phyloP scores from a whole-genome alignment of 2,888 invertebrate genomes.

The Drosophila cracens region DNA sequence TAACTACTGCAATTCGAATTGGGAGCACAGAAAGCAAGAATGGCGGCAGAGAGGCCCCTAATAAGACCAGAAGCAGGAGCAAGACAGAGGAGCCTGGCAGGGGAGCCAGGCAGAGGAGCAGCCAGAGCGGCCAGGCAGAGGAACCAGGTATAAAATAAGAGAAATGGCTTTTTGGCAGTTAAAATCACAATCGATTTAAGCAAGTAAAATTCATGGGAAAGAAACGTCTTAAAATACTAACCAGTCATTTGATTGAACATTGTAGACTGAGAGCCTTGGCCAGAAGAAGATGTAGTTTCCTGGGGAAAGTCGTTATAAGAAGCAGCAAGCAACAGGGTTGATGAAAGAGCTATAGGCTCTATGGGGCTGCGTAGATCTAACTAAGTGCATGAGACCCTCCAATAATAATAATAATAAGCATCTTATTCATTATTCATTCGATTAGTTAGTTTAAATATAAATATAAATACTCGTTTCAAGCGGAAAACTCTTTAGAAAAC shows the following conservation, averaged over 20 bases:
- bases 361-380: not conserved
- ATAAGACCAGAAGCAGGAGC: no score
- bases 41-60: no score
- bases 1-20: not conserved
- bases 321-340: not conserved
- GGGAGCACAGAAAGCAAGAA: no score
- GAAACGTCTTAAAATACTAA: no score
- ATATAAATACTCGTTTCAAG: not conserved
- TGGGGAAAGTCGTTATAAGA: not conserved
- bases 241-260: no score
- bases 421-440: not conserved
- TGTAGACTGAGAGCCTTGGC: not conserved
- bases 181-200: not conserved
- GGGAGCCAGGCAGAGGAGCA: no score
- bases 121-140: not conserved
- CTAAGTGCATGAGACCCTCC: not conserved
- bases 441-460: not conserved
- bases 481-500: not conserved
- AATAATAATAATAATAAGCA: not conserved
- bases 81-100: no score
- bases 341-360: not conserved
- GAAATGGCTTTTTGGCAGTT: not conserved
- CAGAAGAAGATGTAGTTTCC: not conserved
- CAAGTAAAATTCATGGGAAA: not conserved
- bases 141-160: not conserved